These are phyloP conservation scores for Pseudopleuronectes americanus DNA, from an alignment of 2,797 vertebrate species.

Conservation along the genomic window DNA sequence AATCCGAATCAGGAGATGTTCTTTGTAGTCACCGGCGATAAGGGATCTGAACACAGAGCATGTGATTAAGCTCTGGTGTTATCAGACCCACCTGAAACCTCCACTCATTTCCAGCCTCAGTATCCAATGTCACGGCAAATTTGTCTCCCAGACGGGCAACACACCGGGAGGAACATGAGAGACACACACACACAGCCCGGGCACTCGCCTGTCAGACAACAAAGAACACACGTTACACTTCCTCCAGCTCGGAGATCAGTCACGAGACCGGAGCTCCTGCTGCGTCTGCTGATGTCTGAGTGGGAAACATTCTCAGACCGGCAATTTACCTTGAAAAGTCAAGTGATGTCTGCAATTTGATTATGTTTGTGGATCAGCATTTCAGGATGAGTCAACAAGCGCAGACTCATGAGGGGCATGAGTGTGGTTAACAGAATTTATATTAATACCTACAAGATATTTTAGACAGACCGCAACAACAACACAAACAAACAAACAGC, in stretches of 20 bases:
- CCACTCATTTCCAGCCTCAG: conserved; percentile 13
- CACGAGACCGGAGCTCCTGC: too few relatives aligned
- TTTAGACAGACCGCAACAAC: background rate
- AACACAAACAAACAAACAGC: background rate
- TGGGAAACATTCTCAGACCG: too few relatives aligned
- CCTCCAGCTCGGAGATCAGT: too few relatives aligned
- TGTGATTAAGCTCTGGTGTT: background rate
- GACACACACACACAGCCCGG: conserved; percentile 1
- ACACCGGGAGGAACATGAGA: conserved; percentile 15
- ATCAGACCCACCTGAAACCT: conserved; percentile 23
- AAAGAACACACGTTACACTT: background rate
- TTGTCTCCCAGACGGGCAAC: conserved; percentile 37
- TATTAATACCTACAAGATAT: too few relatives aligned
- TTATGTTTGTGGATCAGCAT: too few relatives aligned
- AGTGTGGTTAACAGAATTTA: too few relatives aligned
- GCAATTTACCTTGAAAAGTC: too few relatives aligned
- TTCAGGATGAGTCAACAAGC: too few relatives aligned
- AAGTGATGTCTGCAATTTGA: too few relatives aligned
- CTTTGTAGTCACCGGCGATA: conserved; percentile 18
- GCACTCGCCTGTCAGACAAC: conserved; percentile 35
- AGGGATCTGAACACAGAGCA: conserved; percentile 21
- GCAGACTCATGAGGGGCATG: too few relatives aligned
- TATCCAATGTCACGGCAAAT: conserved; percentile 28
- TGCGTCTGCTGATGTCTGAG: too few relatives aligned
- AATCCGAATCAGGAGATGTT: background rate